Evolutionary conservation across 2,113 vertebrate species (phyloP), one percentile per base, ranked within the genome.

Genomic region (Microcebus jonahi): DNA sequence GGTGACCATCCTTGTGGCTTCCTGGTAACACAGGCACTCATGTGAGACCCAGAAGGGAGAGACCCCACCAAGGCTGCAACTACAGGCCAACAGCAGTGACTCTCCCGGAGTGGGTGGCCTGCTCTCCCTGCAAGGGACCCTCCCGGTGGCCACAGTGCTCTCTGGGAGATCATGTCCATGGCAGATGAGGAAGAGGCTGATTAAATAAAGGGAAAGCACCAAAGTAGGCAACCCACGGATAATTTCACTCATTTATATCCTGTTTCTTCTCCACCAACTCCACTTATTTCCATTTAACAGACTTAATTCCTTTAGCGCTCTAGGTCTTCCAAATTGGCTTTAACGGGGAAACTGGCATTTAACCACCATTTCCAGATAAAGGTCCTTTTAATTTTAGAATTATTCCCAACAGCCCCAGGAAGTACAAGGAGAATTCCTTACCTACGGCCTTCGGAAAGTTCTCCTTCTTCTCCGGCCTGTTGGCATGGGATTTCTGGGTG

Each of bases 281-380:
- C 97, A 96, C 94, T 97, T 97, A 90, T 90, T 97, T 97, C 97
- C 96, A 97, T 88, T 98, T 97, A 98, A 97, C 88, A 94, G 34
- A 90, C 93, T 98, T 96, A 98, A 98, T 98, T 98, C 97, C 97
- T 98, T 98, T 84, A 97, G 95, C 83, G 70, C 94, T 94, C 92
- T 23, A 96, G 15, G 18, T 89, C 98, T 98, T 96, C 93, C 97
- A 97, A 98, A 98, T 93, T 97, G 96, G 84, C 96, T 98, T 95
- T 77, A 48, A 90, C 90, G 86, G 94, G 61, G 76, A 97, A 97
- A 98, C 59, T 97, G 97, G 96, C 97, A 98, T 96, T 98, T 98
- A 98, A 85, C 93, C 94, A 97, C 89, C 90, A 90, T 97, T 97
- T 98, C 31, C 95, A 88, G 96, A 97, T 39, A 25, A 97, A 98